phyloP scores from a whole-genome alignment of 2,797 vertebrate genomes.

The Oryzias sinensis region DNA sequence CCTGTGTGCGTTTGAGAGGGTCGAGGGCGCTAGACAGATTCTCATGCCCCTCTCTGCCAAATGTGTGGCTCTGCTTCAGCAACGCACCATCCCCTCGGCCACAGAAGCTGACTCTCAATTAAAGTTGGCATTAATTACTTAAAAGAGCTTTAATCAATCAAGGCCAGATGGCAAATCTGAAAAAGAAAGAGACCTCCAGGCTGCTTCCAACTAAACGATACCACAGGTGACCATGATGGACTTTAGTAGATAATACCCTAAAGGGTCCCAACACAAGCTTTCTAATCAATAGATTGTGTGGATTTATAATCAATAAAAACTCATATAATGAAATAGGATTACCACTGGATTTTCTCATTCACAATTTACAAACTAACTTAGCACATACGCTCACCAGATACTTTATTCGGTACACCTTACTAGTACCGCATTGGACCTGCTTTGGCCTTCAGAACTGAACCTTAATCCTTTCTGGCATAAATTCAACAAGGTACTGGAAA shows the following conservation, averaged over 20 bases:
- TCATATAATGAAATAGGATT: too few relatives aligned
- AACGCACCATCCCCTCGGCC: constrained; percentile 53
- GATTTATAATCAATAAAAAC: neutral
- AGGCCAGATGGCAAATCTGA: constrained; percentile 70
- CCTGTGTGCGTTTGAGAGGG: constrained; percentile 60
- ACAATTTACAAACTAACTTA: too few relatives aligned
- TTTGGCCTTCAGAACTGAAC: too few relatives aligned
- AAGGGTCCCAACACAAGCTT: constrained; percentile 5
- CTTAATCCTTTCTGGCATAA: too few relatives aligned
- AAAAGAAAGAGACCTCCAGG: constrained; percentile 53
- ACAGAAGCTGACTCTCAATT: constrained; percentile 71
- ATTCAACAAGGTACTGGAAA: too few relatives aligned
- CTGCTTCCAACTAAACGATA: constrained; percentile 29
- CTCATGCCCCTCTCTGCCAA: constrained; percentile 57
- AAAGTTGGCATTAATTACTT: constrained; percentile 78
- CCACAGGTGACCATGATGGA: constrained; percentile 38
- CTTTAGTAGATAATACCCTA: constrained; percentile 18
- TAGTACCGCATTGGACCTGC: too few relatives aligned
- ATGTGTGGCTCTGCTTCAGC: constrained; percentile 56
- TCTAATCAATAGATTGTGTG: neutral
- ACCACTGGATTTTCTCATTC: too few relatives aligned
- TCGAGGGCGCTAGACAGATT: constrained; percentile 72
- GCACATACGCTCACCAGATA: too few relatives aligned
- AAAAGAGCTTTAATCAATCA: constrained; percentile 79
- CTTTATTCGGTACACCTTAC: too few relatives aligned